These are phyloP conservation scores for Brevimyrus niger DNA, from an alignment of 2,113 vertebrate species.

Conservation along the genomic window DNA sequence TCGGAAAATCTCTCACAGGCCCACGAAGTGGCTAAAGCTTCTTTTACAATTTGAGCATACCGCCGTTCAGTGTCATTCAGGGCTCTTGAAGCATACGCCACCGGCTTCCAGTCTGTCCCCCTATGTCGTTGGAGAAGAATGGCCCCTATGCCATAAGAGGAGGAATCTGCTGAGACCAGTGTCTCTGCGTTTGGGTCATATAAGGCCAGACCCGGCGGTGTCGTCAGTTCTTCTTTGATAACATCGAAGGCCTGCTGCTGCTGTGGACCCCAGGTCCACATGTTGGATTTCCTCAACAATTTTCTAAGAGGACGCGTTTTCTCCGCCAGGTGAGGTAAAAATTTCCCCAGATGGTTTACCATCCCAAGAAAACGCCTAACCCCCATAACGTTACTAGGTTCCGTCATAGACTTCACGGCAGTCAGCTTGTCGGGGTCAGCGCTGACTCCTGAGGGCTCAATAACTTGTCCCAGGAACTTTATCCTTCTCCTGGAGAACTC, in stretches of 20 bases:
- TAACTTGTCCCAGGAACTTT: constrained; percentile 18
- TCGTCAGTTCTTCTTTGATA: too few relatives aligned
- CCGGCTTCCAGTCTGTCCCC: too few relatives aligned
- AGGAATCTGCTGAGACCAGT: too few relatives aligned
- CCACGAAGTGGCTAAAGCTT: too few relatives aligned
- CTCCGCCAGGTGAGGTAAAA: background rate
- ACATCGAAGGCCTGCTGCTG: background rate
- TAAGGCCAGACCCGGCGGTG: too few relatives aligned
- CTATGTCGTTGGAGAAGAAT: too few relatives aligned
- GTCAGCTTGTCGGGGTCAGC: background rate
- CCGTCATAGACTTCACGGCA: background rate
- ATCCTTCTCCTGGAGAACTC: constrained; percentile 16
- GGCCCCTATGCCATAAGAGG: too few relatives aligned
- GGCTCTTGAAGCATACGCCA: too few relatives aligned
- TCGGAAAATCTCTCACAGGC: background rate
- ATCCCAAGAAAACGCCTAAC: background rate
- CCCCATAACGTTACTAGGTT: background rate
- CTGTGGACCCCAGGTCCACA: background rate
- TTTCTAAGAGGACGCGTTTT: background rate
- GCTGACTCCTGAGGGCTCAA: constrained; percentile 20
- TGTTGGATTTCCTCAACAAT: background rate
- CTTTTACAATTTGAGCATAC: too few relatives aligned
- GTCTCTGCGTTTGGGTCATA: too few relatives aligned
- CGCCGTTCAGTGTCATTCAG: too few relatives aligned
- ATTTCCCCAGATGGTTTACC: background rate